phyloP scores from a whole-genome alignment of 2,888 invertebrate genomes.

The Gymnocheta viridis region DNA sequence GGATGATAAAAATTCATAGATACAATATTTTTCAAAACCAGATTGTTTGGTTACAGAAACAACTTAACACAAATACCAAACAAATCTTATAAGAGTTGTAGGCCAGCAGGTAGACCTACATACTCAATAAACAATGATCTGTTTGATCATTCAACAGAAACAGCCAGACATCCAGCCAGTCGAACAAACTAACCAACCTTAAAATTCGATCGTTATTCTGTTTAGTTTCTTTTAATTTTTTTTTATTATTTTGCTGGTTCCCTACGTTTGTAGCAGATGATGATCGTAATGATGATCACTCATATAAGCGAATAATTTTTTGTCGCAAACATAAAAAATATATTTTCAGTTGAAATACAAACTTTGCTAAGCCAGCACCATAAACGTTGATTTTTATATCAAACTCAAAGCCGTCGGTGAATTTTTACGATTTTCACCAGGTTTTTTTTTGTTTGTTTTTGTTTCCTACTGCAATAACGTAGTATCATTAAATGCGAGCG shows the following conservation, averaged over 20 bases:
- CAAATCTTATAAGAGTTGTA: constrained; percentile 61
- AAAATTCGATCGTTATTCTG: constrained; percentile 56
- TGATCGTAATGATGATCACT: constrained; percentile 55
- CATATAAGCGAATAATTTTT: constrained; percentile 63
- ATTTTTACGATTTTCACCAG: neutral
- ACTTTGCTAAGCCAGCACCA: constrained; percentile 65
- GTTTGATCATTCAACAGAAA: constrained; percentile 35
- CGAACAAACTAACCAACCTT: constrained; percentile 29
- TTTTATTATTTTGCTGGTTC: constrained; percentile 27
- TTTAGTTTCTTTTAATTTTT: constrained; percentile 4
- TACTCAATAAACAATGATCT: constrained; percentile 44
- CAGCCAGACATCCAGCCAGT: constrained; percentile 18
- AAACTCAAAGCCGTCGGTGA: constrained; percentile 57
- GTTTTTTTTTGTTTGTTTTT: no score
- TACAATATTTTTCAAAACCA: constrained; percentile 17
- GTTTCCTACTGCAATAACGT: neutral
- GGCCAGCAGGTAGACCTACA: constrained; percentile 49
- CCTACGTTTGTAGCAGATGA: constrained; percentile 29
- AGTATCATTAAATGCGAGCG: neutral
- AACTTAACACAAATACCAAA: constrained; percentile 5
- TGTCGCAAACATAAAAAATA: constrained; percentile 60
- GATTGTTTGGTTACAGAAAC: constrained; percentile 15
- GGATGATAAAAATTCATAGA: constrained; percentile 27
- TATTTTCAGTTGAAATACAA: constrained; percentile 63
- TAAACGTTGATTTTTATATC: constrained; percentile 13